These are phyloP conservation scores for Plotosus lineatus DNA, from an alignment of 2,113 vertebrate genomes.

Conservation along the genomic window DNA sequence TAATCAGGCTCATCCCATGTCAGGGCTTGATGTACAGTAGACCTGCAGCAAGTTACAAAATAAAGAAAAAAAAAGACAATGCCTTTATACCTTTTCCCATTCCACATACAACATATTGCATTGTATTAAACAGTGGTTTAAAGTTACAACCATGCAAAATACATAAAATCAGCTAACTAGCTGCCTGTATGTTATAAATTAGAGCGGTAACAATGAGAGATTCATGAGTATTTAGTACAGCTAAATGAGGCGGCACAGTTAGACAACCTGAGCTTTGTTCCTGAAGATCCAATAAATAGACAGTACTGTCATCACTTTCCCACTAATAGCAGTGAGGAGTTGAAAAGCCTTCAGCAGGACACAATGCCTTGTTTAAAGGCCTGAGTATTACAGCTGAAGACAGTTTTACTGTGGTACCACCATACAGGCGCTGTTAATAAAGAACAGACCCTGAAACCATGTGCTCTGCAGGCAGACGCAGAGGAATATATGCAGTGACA, in stretches of 20 bases:
- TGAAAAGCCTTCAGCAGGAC: conserved; percentile 18
- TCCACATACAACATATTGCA: neutral
- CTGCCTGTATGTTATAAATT: conserved; percentile 10
- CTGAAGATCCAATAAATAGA: conserved; percentile 23
- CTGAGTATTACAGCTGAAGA: conserved; percentile 21
- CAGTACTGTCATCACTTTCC: conserved; percentile 46
- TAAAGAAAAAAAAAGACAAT: neutral
- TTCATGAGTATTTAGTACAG: conserved; percentile 41
- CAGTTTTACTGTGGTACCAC: neutral
- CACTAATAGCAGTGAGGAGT: conserved; percentile 37
- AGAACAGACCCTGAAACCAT: neutral
- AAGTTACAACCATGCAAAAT: conserved; percentile 4
- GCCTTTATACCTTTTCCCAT: neutral
- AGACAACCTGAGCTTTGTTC: conserved; percentile 49
- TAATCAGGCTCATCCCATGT: conserved; percentile 35
- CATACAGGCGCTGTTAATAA: neutral
- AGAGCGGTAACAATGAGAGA: conserved; percentile 14
- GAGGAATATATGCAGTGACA: neutral
- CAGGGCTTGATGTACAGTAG: conserved; percentile 21
- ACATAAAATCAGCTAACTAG: conserved; percentile 10
- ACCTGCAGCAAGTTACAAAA: conserved; percentile 28
- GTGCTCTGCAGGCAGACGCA: neutral
- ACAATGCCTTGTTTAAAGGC: conserved; percentile 27
- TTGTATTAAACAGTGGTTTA: neutral
- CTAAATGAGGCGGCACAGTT: conserved; percentile 6